Evolutionary conservation across 2,113 vertebrate genomes (phyloP).

Genomic region (Mus spicilegus): DNA sequence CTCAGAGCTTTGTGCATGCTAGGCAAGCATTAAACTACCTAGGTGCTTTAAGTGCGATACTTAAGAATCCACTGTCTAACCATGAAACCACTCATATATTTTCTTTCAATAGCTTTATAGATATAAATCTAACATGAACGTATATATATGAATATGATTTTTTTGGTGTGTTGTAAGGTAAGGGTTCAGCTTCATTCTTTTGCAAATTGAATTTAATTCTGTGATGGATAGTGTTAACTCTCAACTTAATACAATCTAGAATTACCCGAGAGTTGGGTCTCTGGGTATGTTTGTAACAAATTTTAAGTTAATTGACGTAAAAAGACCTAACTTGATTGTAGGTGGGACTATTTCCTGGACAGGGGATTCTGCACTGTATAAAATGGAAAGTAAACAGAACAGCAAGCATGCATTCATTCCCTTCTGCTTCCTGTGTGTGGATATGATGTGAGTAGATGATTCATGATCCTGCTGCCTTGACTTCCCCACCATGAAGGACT

Average conservation of each 20-base stretch:
- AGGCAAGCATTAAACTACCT: not conserved
- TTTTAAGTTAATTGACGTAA: not conserved
- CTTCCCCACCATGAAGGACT: not conserved
- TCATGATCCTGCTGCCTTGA: not conserved
- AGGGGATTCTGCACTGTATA: not conserved
- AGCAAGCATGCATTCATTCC: not conserved
- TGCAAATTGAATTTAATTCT: not conserved
- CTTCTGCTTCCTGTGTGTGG: not conserved
- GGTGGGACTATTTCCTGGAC: not conserved
- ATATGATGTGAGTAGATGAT: not conserved
- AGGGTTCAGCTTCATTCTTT: conserved; percentile 34
- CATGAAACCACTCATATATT: not conserved
- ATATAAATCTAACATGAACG: not conserved
- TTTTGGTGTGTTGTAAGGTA: not conserved
- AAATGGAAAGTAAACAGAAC: not conserved
- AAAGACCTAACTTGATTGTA: not conserved
- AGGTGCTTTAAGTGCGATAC: not conserved
- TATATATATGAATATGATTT: not conserved
- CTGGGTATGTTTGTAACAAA: not conserved
- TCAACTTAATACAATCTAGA: not conserved
- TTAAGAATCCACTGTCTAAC: not conserved
- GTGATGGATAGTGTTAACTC: not conserved
- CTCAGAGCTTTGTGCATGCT: not conserved
- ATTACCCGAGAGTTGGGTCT: not conserved
- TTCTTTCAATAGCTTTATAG: conserved; percentile 27